Conservation (phyloP, 1,140 invertebrate species). For the Trachymyrmex septentrionalis region DNA sequence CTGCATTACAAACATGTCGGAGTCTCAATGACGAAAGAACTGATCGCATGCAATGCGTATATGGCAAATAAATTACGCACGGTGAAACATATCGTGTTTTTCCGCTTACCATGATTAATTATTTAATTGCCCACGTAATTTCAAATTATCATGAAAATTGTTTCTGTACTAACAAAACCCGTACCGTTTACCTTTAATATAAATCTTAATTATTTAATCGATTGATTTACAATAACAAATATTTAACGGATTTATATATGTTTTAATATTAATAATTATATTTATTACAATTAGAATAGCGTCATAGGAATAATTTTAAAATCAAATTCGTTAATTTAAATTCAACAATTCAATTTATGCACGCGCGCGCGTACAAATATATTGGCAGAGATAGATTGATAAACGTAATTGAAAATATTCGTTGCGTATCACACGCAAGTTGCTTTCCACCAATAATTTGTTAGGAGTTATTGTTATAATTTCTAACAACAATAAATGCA, state of each 20-base stretch:
- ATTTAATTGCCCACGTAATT: slow-evolving; percentile 48
- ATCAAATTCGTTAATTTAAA: slow-evolving; percentile 46
- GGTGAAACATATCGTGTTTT: slow-evolving; percentile 34
- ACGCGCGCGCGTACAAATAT: not conserved
- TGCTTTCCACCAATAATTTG: not conserved
- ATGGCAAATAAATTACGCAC: slow-evolving; percentile 32
- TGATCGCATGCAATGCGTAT: slow-evolving; percentile 42
- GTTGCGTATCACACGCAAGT: not conserved
- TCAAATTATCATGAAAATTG: not conserved
- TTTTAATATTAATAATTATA: slow-evolving; percentile 43
- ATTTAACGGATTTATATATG: not conserved
- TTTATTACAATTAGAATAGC: slow-evolving; percentile 20
- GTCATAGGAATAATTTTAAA: slow-evolving; percentile 37
- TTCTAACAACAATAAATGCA: slow-evolving; percentile 13
- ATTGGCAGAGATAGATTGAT: not conserved
- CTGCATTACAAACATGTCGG: slow-evolving; percentile 42
- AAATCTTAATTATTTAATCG: slow-evolving; percentile 9
- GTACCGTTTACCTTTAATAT: not conserved
- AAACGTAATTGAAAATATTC: not conserved
- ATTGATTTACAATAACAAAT: slow-evolving; percentile 5
- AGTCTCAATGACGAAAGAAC: slow-evolving; percentile 53
- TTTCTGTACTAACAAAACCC: not conserved
- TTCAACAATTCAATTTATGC: not conserved
- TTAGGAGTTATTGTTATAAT: slow-evolving; percentile 42
- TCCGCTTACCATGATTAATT: slow-evolving; percentile 37